Evolutionary conservation across 2,113 vertebrate species (phyloP).

Genomic region (Mugil cephalus): DNA sequence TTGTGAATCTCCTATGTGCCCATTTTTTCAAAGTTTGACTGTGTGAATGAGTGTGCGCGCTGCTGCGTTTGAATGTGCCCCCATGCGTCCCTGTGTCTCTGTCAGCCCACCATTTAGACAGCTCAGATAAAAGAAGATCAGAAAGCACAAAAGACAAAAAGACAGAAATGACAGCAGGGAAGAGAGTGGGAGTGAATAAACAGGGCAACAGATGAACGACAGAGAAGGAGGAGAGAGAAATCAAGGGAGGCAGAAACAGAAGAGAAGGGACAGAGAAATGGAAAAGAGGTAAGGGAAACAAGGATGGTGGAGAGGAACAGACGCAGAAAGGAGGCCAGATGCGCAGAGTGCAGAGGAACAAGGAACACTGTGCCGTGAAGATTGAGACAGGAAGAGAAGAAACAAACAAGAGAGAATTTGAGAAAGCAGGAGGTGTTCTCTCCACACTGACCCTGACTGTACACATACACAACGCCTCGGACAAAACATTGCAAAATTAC

Average conservation of each 20-base stretch:
- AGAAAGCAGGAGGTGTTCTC: conserved; percentile 38
- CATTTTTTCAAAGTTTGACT: conserved; percentile 35
- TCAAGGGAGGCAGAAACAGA: conserved; percentile 41
- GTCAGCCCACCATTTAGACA: conserved; percentile 67
- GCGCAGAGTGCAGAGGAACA: conserved; percentile 16
- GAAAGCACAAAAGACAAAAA: conserved; percentile 66
- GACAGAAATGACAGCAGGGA: conserved; percentile 59
- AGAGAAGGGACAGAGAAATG: conserved; percentile 20
- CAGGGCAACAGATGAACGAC: conserved; percentile 65
- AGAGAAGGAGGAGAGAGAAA: conserved; percentile 29
- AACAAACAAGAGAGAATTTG: conserved; percentile 26
- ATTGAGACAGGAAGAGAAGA: conserved; percentile 27
- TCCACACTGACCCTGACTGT: conserved; percentile 52
- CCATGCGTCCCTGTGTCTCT: conserved; percentile 44
- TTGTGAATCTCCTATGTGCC: conserved; percentile 16
- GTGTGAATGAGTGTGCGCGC: background rate
- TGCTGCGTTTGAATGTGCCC: conserved; percentile 32
- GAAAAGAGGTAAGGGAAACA: conserved; percentile 29
- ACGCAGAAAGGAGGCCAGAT: conserved; percentile 33
- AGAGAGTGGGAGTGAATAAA: conserved; percentile 71
- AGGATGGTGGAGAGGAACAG: conserved; percentile 9
- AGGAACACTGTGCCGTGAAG: conserved; percentile 26
- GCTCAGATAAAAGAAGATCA: conserved; percentile 70
- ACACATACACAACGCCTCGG: conserved; percentile 35
- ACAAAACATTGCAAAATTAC: conserved; percentile 48